These are phyloP conservation scores for Sinocyclocheilus grahami DNA, from an alignment of 2,113 vertebrate species.

Conservation along the genomic window DNA sequence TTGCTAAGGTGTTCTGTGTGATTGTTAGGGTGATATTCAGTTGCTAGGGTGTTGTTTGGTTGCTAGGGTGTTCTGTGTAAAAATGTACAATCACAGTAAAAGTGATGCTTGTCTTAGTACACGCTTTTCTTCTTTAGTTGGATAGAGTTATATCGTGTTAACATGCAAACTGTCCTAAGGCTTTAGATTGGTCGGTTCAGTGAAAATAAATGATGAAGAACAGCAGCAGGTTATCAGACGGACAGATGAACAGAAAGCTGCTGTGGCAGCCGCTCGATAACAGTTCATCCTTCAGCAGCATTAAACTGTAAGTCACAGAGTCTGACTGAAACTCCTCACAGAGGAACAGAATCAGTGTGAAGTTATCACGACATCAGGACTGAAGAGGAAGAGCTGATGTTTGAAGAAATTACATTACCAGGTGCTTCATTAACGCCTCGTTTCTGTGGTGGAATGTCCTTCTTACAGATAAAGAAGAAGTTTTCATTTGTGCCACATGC, in stretches of 20 bases:
- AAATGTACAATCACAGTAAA: no score
- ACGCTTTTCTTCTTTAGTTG: background rate
- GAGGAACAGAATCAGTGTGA: background rate
- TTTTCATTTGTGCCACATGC: background rate
- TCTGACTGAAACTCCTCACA: background rate
- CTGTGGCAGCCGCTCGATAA: background rate
- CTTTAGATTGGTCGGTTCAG: background rate
- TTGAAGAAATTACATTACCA: background rate
- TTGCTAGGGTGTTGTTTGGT: no score
- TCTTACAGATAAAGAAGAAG: background rate
- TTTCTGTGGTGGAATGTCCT: background rate
- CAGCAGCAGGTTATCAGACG: background rate
- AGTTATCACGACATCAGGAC: no score
- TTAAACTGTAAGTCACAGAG: background rate
- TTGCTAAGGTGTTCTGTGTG: no score
- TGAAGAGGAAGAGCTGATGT: constrained; percentile 1
- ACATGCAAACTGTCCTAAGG: background rate
- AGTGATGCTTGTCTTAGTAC: no score
- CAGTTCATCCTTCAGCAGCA: background rate
- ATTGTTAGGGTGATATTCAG: no score
- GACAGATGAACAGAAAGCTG: background rate
- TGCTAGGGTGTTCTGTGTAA: no score
- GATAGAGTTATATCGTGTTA: background rate
- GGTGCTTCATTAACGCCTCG: background rate
- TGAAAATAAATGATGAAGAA: background rate